phyloP scores from a whole-genome alignment of 2,113 vertebrate genomes.

The Poeciliopsis prolifica region DNA sequence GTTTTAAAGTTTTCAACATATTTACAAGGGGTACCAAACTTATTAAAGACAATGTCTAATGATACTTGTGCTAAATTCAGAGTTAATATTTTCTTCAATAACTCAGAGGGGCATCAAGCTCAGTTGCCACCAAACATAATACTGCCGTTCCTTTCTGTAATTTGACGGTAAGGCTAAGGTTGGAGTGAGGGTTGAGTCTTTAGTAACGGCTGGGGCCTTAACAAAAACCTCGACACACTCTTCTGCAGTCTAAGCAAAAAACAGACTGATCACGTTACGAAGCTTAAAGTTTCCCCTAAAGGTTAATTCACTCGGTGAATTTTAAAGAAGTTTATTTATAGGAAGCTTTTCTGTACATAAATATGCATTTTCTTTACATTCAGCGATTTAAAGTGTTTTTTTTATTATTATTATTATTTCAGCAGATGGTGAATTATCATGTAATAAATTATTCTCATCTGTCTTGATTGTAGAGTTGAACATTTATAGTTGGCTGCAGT shows the following conservation, averaged over 20 bases:
- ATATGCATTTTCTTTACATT: slow-evolving; percentile 79
- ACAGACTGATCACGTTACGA: neutral
- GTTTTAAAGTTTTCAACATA: neutral
- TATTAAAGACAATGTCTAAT: too few species aligned
- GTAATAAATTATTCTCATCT: slow-evolving; percentile 95
- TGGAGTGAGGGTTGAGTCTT: too few species aligned
- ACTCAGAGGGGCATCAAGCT: too few species aligned
- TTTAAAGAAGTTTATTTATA: slow-evolving; percentile 69
- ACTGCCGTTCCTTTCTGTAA: neutral
- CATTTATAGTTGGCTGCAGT: slow-evolving; percentile 80
- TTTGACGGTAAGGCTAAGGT: too few species aligned
- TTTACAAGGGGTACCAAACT: neutral
- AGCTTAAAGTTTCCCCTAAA: neutral
- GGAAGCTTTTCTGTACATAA: slow-evolving; percentile 71
- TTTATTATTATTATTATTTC: slow-evolving; percentile 38
- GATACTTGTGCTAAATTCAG: too few species aligned
- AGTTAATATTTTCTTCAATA: too few species aligned
- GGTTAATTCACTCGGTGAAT: slow-evolving; percentile 8
- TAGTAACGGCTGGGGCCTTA: too few species aligned
- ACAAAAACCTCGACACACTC: neutral
- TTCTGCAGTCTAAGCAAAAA: neutral
- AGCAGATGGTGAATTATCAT: slow-evolving; percentile 88
- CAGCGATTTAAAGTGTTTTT: slow-evolving; percentile 85
- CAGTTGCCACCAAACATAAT: neutral
- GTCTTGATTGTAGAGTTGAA: slow-evolving; percentile 87